Conservation (phyloP, 2,888 invertebrate genomes). For the Standfussiana lucernea region DNA sequence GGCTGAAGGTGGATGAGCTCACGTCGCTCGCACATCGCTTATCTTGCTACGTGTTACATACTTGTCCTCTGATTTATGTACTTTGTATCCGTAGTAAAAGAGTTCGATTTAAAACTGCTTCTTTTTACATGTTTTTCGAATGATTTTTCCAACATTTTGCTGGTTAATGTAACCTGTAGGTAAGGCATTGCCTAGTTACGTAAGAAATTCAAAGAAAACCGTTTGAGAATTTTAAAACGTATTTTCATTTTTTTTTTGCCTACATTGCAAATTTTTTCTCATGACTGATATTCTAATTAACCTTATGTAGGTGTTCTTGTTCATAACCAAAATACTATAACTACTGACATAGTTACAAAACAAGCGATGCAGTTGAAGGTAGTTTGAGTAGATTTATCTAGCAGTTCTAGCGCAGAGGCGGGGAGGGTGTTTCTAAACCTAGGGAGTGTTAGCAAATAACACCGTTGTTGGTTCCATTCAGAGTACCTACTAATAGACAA, state of each 20-base stretch:
- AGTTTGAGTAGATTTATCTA: conserved; percentile 46
- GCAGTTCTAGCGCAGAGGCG: conserved; percentile 24
- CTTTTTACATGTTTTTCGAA: neutral
- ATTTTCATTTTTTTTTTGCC: neutral
- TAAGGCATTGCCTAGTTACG: neutral
- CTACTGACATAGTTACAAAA: conserved; percentile 17
- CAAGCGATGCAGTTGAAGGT: conserved; percentile 14
- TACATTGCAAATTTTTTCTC: neutral
- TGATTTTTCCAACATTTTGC: neutral
- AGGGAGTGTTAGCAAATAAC: conserved; percentile 48
- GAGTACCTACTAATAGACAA: conserved; percentile 28
- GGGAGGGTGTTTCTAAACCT: conserved; percentile 15
- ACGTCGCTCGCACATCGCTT: conserved; percentile 43
- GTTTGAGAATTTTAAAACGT: neutral
- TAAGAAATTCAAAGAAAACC: neutral
- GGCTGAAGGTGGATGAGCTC: conserved; percentile 38
- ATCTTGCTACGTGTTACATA: conserved; percentile 36
- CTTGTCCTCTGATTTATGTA: conserved; percentile 24
- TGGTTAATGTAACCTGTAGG: neutral
- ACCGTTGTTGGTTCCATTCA: conserved; percentile 28
- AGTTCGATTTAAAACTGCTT: neutral
- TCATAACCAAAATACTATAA: conserved; percentile 15
- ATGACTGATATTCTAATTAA: neutral
- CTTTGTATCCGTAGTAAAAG: neutral
- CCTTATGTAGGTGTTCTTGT: neutral